phyloP scores from a whole-genome alignment of 30 jellyfish, hydroid and myxozoan genomes.

The Cassiopea andromeda region DNA sequence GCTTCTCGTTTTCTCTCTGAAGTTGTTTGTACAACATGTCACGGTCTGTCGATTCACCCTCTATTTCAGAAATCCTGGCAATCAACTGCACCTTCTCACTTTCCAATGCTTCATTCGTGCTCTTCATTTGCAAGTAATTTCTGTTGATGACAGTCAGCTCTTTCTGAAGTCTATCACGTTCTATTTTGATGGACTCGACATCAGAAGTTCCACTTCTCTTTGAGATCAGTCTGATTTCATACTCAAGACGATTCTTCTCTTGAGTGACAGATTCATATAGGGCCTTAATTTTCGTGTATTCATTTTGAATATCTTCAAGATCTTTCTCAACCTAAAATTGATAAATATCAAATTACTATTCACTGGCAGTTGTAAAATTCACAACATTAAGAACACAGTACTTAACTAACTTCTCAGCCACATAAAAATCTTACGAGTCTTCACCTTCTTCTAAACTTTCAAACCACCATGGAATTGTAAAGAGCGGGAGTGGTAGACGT shows the following conservation, averaged over 20 bases:
- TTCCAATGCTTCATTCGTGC: conserved; percentile 69
- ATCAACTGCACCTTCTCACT: conserved; percentile 67
- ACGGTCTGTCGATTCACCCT: conserved; percentile 66
- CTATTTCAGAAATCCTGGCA: conserved; percentile 65
- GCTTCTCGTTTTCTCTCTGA: conserved; percentile 79
- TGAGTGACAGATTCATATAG: conserved; percentile 66
- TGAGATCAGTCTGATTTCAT: conserved; percentile 75
- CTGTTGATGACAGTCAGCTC: conserved; percentile 71
- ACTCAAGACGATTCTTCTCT: conserved; percentile 84
- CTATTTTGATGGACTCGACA: conserved; percentile 84
- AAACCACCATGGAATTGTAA: too few species aligned
- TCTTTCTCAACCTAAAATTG: conserved; percentile 64
- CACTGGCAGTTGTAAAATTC: too few species aligned
- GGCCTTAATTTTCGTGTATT: conserved; percentile 54
- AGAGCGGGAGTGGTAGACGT: too few species aligned
- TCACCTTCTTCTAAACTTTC: too few species aligned
- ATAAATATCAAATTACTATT: too few species aligned
- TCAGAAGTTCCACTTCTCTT: conserved; percentile 85
- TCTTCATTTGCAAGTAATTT: conserved; percentile 67
- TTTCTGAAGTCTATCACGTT: conserved; percentile 78
- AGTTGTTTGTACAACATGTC: conserved; percentile 62
- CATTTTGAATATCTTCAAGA: conserved; percentile 67
- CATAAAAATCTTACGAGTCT: too few species aligned
- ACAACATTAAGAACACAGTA: too few species aligned
- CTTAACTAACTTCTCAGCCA: too few species aligned